phyloP scores from a whole-genome alignment of 2,888 invertebrate genomes.

The Mythimna ferrago region DNA sequence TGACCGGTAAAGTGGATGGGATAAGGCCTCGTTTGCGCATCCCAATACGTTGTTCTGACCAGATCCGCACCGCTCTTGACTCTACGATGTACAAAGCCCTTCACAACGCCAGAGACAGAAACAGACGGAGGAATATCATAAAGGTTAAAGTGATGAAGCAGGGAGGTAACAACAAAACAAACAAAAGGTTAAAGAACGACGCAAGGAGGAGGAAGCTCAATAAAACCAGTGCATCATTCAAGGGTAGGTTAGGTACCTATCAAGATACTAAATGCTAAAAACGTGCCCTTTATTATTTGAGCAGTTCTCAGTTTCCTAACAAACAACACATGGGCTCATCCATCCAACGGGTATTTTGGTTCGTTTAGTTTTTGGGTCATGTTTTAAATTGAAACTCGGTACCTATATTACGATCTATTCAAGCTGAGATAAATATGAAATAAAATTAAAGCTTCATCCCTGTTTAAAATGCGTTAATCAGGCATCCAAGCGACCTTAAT shows the following conservation, averaged over 20 bases:
- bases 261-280: background rate
- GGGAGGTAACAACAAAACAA: too few species aligned
- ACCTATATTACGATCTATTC: background rate
- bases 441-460: background rate
- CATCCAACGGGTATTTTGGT: background rate
- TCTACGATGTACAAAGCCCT: too few species aligned
- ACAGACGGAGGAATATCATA: too few species aligned
- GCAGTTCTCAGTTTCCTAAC: background rate
- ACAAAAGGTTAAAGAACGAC: too few species aligned
- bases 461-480: background rate
- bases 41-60: too few species aligned
- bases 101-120: too few species aligned
- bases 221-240: too few species aligned
- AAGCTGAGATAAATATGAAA: background rate
- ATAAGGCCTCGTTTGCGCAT: too few species aligned
- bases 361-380: background rate
- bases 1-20: too few species aligned
- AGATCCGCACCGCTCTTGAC: too few species aligned
- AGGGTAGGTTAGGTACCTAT: background rate
- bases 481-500: background rate
- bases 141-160: too few species aligned
- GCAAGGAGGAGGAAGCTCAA: too few species aligned
- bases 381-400: background rate
- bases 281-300: background rate
- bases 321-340: background rate